These are phyloP conservation scores for Torymus auratus DNA, from an alignment of 2,888 invertebrate species.

Conservation along the genomic window DNA sequence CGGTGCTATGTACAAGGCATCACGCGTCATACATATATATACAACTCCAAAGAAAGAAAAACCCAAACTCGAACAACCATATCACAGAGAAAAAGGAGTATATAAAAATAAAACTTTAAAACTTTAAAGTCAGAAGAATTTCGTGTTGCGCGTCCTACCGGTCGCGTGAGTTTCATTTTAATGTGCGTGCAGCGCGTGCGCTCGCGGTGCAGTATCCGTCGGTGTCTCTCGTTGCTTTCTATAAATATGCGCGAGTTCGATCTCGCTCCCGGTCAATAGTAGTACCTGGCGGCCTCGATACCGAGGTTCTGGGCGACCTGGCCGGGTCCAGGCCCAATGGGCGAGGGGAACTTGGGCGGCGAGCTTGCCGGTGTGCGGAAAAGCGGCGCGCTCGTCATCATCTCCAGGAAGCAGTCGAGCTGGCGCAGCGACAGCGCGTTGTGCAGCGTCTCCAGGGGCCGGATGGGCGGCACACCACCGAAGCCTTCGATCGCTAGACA, in stretches of 20 bases:
- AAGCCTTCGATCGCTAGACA: conserved; percentile 86
- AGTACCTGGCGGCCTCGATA: conserved; percentile 72
- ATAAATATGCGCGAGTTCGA: too few species aligned
- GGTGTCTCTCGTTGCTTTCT: too few species aligned
- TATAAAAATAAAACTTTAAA: conserved; percentile 1
- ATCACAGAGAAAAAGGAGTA: too few species aligned
- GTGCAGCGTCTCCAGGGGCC: conserved; percentile 97
- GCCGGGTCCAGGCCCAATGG: conserved; percentile 65
- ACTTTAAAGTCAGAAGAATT: neutral
- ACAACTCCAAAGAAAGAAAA: too few species aligned
- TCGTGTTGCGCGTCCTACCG: conserved; percentile 12
- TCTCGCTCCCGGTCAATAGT: neutral
- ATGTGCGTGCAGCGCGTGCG: neutral
- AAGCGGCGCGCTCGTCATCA: conserved; percentile 87
- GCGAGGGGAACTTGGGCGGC: conserved; percentile 82
- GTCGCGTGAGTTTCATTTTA: neutral
- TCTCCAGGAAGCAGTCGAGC: conserved; percentile 92
- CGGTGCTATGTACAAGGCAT: too few species aligned
- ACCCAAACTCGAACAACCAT: too few species aligned
- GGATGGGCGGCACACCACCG: conserved; percentile 95
- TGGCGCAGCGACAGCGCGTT: conserved; percentile 96
- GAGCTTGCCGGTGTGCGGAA: conserved; percentile 86
- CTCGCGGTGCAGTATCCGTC: too few species aligned
- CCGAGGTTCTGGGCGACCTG: conserved; percentile 59
- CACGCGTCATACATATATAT: too few species aligned